Base-by-base conservation (phyloP, 2,888 invertebrate species). In the Eupithecia inturbata region DNA sequence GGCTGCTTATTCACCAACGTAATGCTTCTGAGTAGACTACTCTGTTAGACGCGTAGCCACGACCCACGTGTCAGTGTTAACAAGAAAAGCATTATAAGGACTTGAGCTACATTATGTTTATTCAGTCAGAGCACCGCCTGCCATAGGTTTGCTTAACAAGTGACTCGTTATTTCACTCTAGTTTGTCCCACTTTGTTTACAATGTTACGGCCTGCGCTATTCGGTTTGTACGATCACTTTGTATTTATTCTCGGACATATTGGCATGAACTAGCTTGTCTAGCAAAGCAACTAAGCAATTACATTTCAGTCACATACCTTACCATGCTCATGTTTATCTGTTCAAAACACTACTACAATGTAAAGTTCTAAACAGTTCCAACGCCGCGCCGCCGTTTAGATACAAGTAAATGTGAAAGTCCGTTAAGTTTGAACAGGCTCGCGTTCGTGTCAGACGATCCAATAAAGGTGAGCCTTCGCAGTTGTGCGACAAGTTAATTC, bases 401-500 rank as follows among this genome's bases (percentile, higher is more conserved):
- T 31, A 66, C 12, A 66, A 39, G 82, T 80, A 78, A 82, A 82
- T 86, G 81, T 86, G 83, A 84, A 85, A 87, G 87, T 87, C 84
- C 81, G 82, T 78, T 68, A 39, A 73, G 66, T 62, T 71, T 66
- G 63, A 74, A 69, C 70, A 62, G 62, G 69, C 63, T 53, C 26
- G 63, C 6, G 73, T 72, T 72, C 68, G 62, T 69, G 70, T 84
- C 86, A 81, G 82, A 81, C 85, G 83, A 89, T 91, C 88, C 90
- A 92, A 92, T 93, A 93, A 91, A 93, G 91, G 91, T 91, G 88
- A 89, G 87, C 84, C 84, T 81, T 88, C 81, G 86, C 88, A 88
- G 87, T 87, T 85, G 88, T 90, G 89, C 89, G 88, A 88, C 93
- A 92, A 94, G 93, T 94, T 94, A 94, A 94, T 94, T 92, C 92